Conservation (phyloP, 2,797 vertebrate species). For the Characodon lateralis region DNA sequence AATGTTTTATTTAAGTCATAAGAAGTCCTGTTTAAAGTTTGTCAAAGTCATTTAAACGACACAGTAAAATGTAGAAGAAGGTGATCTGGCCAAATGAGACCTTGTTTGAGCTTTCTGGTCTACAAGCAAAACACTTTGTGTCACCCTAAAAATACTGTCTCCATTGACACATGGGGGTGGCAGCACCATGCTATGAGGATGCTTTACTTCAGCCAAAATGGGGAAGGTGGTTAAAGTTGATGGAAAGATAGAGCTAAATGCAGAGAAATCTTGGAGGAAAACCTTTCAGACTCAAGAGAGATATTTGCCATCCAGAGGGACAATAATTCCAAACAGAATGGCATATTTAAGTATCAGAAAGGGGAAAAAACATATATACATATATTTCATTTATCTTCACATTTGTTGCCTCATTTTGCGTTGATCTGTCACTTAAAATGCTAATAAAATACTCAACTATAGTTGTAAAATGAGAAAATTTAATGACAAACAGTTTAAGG, state of each 20-base stretch:
- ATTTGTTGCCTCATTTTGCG: not conserved
- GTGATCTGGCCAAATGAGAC: not conserved
- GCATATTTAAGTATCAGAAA: not conserved
- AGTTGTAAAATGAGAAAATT: not conserved
- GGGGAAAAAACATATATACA: too few relatives aligned
- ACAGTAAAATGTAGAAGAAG: not conserved
- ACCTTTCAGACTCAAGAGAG: not conserved
- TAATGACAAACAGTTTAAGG: not conserved
- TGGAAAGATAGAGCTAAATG: not conserved
- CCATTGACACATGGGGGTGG: too few relatives aligned
- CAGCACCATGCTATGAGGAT: not conserved
- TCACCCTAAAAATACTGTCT: not conserved
- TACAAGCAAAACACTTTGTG: not conserved
- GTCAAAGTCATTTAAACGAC: not conserved
- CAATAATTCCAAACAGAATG: not conserved
- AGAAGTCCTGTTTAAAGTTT: not conserved
- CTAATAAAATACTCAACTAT: not conserved
- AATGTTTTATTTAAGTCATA: not conserved
- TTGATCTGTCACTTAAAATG: not conserved
- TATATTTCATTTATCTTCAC: too few relatives aligned
- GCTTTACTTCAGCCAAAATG: not conserved
- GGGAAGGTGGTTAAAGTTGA: not conserved
- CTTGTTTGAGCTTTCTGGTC: not conserved
- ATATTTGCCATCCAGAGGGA: not conserved
- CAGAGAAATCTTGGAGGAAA: not conserved